Percentiles rank a stretch among this genome's conserved stretches.
phyloP scores from a whole-genome alignment of 2,797 vertebrate genomes.

The Sus cebifrons region DNA sequence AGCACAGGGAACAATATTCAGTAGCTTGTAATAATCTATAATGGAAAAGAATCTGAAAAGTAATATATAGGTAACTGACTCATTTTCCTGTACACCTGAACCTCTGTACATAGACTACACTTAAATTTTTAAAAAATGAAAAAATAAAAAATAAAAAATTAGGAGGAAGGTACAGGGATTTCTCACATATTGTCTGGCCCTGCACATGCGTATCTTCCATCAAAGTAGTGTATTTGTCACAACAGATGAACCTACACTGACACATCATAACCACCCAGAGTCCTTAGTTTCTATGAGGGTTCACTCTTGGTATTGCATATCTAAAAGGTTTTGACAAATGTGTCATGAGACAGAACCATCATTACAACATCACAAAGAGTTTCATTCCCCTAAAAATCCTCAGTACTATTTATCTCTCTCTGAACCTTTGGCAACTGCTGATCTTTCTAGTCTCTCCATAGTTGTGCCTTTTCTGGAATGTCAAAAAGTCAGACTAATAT shows the following conservation, averaged over 20 bases:
- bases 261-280: background rate
- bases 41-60: no score
- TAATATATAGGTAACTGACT: no score
- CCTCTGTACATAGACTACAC: no score
- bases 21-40: no score
- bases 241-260: background rate
- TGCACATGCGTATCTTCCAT: background rate
- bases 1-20: no score
- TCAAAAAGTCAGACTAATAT: background rate
- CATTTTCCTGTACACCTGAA: no score
- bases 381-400: background rate
- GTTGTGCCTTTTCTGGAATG: background rate
- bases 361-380: background rate
- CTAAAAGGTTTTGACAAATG: background rate
- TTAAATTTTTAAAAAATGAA: no score
- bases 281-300: fast-evolving
- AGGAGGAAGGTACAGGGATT: background rate
- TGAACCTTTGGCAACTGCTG: background rate
- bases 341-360: no score
- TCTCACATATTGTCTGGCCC: background rate
- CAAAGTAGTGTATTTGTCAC: background rate
- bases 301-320: background rate
- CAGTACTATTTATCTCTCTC: background rate
- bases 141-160: background rate
- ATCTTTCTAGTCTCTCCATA: background rate